A percentile compares a stretch with the other conserved stretches of the same genome.
Conservation (phyloP, 2,888 invertebrate species). For the Galerucella calmariensis region DNA sequence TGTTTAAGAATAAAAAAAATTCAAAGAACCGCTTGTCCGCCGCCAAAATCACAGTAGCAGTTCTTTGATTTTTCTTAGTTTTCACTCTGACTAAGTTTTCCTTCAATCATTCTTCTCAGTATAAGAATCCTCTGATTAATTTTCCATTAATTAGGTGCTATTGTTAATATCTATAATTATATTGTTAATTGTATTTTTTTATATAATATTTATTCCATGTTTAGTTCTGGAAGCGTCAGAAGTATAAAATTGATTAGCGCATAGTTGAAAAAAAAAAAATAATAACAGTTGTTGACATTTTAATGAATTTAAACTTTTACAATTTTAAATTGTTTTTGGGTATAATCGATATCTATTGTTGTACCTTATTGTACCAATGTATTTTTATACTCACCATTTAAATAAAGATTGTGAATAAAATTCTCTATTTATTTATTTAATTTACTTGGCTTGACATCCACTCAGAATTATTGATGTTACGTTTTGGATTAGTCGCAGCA, state of each 20-base stretch:
- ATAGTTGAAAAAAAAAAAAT: conserved; percentile 20
- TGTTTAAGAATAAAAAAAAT: too few relatives aligned
- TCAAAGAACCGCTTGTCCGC: too few relatives aligned
- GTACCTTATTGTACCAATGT: conserved; percentile 47
- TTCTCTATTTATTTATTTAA: conserved; percentile 8
- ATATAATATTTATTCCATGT: conserved; percentile 25
- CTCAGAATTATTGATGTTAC: too few relatives aligned
- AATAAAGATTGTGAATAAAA: conserved; percentile 35
- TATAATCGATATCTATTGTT: conserved; percentile 45
- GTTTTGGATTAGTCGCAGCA: too few relatives aligned
- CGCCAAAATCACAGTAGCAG: too few relatives aligned
- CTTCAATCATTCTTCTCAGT: background rate
- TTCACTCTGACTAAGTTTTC: background rate
- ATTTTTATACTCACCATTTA: conserved; percentile 52
- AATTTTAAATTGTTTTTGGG: conserved; percentile 35
- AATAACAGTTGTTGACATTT: conserved; percentile 33
- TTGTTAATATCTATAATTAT: conserved; percentile 14
- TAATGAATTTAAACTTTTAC: conserved; percentile 36
- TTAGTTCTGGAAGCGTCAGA: conserved; percentile 23
- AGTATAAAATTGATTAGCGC: conserved; percentile 24
- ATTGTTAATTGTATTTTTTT: conserved; percentile 26
- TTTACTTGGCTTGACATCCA: background rate
- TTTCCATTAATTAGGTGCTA: conserved; percentile 26
- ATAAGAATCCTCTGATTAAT: background rate
- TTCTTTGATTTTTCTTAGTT: too few relatives aligned